Evolutionary conservation across 2,113 vertebrate genomes (phyloP), one percentile per base, ranked within the genome.

Genomic region (Macquaria ambigua): DNA sequence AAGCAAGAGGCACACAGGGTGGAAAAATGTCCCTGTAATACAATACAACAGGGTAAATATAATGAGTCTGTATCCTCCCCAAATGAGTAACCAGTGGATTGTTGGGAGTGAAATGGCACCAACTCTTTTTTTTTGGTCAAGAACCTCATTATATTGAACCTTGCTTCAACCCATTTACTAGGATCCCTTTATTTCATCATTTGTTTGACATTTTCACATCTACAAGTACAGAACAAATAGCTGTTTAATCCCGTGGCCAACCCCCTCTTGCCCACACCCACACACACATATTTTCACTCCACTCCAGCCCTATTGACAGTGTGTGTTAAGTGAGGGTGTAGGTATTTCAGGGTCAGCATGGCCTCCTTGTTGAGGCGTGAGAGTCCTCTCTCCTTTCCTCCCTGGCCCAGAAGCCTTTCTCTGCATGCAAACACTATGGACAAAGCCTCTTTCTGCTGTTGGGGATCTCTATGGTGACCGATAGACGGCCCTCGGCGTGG

Each of bases 381-480:
- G 89, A 93, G 89, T 41, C 69, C 66, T 87, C 87, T 90, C 79
- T 83, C 39, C 75, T 87, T 88, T 89, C 87, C 81, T 87, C 67
- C 56, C 74, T 69, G 82, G 81, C 86, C 79, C 55, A 79, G 48
- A 77, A 68, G 67, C 67, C 25, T 88, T 86, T 87, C 90, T 81
- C 77, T 59, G 25, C 80, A 82, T 77, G 73, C 91, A 93, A 91
- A 90, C 84, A 91, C 70, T 46, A 48, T 6, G 21, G 82, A 94
- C 92, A 92, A 93, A 93, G 92, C 71, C 83, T 78, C 88, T 89
- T 84, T 90, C 87, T 92, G 85, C 88, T 75, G 87, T 64, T 11
- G 59, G 34, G 70, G 74, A 74, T 92, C 87, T 76, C 92, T 86
- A 93, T 91, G 93, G 93, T 37, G 86, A 87, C 91, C 85, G 56